phyloP scores from a whole-genome alignment of 2,888 invertebrate genomes.

The Himalopsyche japonica region DNA sequence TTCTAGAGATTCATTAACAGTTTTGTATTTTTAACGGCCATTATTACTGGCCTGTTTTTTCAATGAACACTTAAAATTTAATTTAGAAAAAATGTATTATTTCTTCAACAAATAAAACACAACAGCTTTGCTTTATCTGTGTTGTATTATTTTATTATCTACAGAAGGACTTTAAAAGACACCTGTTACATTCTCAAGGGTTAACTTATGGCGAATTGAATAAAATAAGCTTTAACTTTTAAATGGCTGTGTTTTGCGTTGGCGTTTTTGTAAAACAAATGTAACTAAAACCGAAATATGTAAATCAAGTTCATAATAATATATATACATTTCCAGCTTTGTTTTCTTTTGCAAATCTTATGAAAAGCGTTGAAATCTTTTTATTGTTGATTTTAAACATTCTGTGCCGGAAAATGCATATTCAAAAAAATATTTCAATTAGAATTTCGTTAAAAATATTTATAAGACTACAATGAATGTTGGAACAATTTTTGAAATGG shows the following conservation, averaged over 20 bases:
- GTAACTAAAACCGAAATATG: neutral
- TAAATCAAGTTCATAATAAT: neutral
- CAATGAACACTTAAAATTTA: neutral
- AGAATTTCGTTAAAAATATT: no score
- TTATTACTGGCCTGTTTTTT: neutral
- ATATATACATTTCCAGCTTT: neutral
- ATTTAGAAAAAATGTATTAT: neutral
- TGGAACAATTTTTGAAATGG: no score
- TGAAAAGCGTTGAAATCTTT: no score
- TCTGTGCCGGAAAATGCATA: no score
- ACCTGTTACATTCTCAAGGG: neutral
- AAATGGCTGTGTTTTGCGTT: neutral
- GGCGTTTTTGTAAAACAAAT: neutral
- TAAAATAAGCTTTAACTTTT: neutral
- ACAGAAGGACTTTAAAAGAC: neutral
- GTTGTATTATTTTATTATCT: neutral
- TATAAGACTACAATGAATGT: no score
- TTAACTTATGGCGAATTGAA: neutral
- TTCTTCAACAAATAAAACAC: neutral
- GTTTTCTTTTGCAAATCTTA: no score
- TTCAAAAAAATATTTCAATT: no score
- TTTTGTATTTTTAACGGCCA: neutral
- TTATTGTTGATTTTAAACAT: no score
- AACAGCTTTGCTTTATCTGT: neutral
- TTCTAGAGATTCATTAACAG: neutral